phyloP scores from a whole-genome alignment of 2,113 vertebrate genomes.

The Cyanoramphus novaezelandiae region DNA sequence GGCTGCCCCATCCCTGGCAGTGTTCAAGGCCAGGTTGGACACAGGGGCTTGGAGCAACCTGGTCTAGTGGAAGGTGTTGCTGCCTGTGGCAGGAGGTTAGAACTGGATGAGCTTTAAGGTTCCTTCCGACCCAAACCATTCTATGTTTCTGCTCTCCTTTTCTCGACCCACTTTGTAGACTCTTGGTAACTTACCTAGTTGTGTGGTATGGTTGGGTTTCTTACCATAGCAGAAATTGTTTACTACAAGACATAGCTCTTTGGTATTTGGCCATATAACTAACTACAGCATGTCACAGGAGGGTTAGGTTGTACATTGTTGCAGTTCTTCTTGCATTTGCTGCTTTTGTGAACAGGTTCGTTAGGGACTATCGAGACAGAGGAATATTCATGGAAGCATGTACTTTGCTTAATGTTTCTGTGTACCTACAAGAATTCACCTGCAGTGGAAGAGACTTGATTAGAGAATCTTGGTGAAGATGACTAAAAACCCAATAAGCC shows the following conservation, averaged over 20 bases:
- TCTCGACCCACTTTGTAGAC: neutral
- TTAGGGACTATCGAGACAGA: neutral
- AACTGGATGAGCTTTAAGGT: neutral
- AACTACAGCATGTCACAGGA: neutral
- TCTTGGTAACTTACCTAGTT: neutral
- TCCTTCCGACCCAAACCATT: neutral
- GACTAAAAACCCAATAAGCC: too few species aligned
- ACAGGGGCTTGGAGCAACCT: neutral
- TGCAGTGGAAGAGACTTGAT: neutral
- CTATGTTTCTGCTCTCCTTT: neutral
- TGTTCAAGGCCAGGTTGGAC: neutral
- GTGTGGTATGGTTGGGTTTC: neutral
- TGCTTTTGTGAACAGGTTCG: neutral
- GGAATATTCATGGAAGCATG: neutral
- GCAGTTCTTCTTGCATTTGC: neutral
- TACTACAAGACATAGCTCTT: neutral
- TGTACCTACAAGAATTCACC: neutral
- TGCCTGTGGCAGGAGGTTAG: neutral
- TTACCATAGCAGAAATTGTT: neutral
- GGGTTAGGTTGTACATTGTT: neutral
- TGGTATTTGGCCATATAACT: neutral
- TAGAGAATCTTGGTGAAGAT: neutral
- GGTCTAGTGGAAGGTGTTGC: neutral
- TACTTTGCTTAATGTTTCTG: neutral
- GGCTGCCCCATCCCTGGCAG: neutral